These are phyloP conservation scores for Horisme vitalbata DNA, from an alignment of 2,888 invertebrate genomes.

Conservation along the genomic window DNA sequence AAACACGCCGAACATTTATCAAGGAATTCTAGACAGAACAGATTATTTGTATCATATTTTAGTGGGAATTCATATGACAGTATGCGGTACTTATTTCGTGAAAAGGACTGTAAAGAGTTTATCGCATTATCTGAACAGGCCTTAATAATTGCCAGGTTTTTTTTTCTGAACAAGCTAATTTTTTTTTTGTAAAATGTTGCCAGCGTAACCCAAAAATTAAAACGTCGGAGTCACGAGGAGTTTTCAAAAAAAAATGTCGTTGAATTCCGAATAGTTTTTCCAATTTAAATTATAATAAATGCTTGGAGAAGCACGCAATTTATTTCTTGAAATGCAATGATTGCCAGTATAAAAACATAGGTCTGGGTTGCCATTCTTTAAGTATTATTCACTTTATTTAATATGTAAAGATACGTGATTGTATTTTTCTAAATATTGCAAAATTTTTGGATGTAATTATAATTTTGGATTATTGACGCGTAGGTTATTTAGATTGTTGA, in stretches of 20 bases:
- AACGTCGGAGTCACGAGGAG: conserved; percentile 27
- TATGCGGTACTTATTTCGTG: too few relatives aligned
- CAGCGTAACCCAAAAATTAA: conserved; percentile 1
- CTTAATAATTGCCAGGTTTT: too few relatives aligned
- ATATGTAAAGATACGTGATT: conserved; percentile 36
- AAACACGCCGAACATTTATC: too few relatives aligned
- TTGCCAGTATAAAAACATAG: conserved; percentile 36
- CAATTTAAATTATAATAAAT: conserved; percentile 4
- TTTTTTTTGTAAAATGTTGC: conserved; percentile 9
- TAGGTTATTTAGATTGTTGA: conserved; percentile 43
- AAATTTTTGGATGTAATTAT: conserved; percentile 19
- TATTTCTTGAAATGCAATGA: conserved; percentile 14
- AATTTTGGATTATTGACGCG: conserved; percentile 18
- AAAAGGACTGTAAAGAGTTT: too few relatives aligned
- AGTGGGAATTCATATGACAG: too few relatives aligned
- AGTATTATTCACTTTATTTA: conserved; percentile 43
- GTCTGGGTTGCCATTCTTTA: conserved; percentile 39
- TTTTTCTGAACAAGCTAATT: neutral
- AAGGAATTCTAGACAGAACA: too few relatives aligned
- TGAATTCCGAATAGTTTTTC: conserved; percentile 12
- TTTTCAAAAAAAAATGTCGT: conserved; percentile 26
- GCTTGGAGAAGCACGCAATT: conserved; percentile 17
- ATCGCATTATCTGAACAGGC: too few relatives aligned
- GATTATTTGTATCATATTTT: too few relatives aligned
- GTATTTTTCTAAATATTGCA: conserved; percentile 25